Evolutionary conservation across 1,140 invertebrate genomes (phyloP).

Genomic region (Drosophila pachea): DNA sequence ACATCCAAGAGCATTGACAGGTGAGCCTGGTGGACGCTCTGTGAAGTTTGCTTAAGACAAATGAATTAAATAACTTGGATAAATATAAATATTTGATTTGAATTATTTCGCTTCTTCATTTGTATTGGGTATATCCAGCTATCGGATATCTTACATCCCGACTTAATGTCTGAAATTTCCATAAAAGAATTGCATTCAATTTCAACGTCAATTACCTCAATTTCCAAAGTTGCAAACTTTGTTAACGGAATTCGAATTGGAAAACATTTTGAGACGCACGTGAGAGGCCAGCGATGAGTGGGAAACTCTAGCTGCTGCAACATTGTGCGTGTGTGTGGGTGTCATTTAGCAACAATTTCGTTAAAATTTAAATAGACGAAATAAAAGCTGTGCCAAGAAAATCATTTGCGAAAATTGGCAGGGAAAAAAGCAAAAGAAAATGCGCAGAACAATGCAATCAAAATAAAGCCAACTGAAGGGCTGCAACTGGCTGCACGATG

Average conservation of each 20-base stretch:
- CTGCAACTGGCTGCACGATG: neutral
- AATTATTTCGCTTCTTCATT: neutral
- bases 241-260: slow-evolving; percentile 23
- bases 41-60: neutral
- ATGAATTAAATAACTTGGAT: neutral
- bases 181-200: slow-evolving; percentile 17
- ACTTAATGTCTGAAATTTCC: neutral
- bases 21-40: slow-evolving; percentile 1
- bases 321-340: slow-evolving; percentile 1
- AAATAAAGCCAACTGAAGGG: slow-evolving; percentile 1
- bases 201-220: slow-evolving; percentile 27
- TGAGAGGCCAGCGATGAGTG: slow-evolving; percentile 12
- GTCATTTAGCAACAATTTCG: slow-evolving; percentile 44
- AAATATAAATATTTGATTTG: neutral
- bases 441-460: neutral
- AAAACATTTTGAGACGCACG: slow-evolving; percentile 41
- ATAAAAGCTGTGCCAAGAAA: slow-evolving; percentile 48
- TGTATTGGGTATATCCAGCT: neutral
- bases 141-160: neutral
- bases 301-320: neutral
- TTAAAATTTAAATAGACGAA: slow-evolving; percentile 51
- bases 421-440: neutral
- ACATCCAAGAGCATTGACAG: neutral
- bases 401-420: slow-evolving; percentile 50
- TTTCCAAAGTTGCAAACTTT: slow-evolving; percentile 19